Base-by-base conservation (phyloP, 2,888 invertebrate genomes). In the Caenorhabditis angaria region DNA sequence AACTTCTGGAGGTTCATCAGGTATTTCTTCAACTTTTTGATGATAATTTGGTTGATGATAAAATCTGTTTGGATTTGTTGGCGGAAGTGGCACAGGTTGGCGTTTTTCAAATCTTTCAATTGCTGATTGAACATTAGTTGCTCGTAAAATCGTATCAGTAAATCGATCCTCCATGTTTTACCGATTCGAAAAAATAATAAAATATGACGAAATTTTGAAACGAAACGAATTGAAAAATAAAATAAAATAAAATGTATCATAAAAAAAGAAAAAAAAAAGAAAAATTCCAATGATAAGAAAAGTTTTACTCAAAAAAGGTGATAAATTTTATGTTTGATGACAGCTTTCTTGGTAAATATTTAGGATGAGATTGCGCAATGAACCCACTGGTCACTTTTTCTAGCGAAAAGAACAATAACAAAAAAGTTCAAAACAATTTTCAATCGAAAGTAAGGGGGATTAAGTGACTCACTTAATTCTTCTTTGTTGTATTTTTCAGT, bases 81-180 rank as follows among this genome's bases (percentile, higher is more conserved):
- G 25, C 22, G 51, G 25, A 22, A 22, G 25, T 51, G 51, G 25
- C 2, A 22, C 71, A 25, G 66, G 71, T 0, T 57, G 54, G 25
- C 61, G 59, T 18, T 73, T 72, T n/a, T 80, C 80, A 60, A 80
- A 80, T 32, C 70, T 50, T 29, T 76, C 66, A 50, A 80, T 80
- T n/a, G 77, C 80, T 22, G 76, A 65, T 28, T 78, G 80, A 29
- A 80, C 80, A 61, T 70, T 68, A 12, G 76, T 76, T 8, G 73
- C 62, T 48, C 80, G 63, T 14, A 70, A 68, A 53, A 80, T 76
- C 24, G 80, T 80, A 55, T 80, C 80, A 20, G 76, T 76, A 66
- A 74, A 80, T 22, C 80, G 74, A 60, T 80, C 57, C 48, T 79
- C 76, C 54, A 54, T 54, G 22, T 12, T 51, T 22, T n/a, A 48